Percentiles rank a stretch among this genome's conserved stretches.
Conservation (phyloP, 1,140 invertebrate species). For the Cydia fagiglandana region DNA sequence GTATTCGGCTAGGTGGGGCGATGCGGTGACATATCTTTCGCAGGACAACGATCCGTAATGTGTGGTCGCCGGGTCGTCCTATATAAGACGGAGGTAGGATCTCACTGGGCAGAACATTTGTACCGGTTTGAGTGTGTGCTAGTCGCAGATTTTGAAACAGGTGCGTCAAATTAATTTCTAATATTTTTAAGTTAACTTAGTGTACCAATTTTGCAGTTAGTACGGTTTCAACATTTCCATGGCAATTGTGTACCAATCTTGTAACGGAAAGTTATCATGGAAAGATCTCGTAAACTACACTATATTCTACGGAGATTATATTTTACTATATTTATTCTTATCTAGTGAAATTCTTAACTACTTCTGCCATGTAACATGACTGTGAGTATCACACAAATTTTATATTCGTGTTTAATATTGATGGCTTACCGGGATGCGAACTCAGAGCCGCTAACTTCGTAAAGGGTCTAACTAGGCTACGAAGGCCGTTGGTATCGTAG, state of each 20-base stretch:
- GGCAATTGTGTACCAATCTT: background rate
- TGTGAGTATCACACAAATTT: too few relatives aligned
- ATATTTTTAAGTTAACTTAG: background rate
- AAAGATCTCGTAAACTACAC: too few relatives aligned
- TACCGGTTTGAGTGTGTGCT: slow-evolving; percentile 51
- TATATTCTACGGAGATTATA: too few relatives aligned
- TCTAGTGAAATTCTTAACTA: too few relatives aligned
- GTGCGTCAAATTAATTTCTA: slow-evolving; percentile 39
- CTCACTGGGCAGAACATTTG: slow-evolving; percentile 49
- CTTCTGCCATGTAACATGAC: too few relatives aligned
- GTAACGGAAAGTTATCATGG: too few relatives aligned
- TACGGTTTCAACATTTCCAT: background rate
- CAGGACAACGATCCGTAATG: slow-evolving; percentile 43
- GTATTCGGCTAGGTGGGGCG: slow-evolving; percentile 48
- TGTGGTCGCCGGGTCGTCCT: slow-evolving; percentile 51
- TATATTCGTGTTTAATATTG: too few relatives aligned
- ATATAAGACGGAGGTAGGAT: slow-evolving; percentile 65
- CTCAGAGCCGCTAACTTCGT: too few relatives aligned
- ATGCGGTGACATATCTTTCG: slow-evolving; percentile 40
- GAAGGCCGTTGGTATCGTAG: too few relatives aligned
- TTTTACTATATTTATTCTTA: too few relatives aligned
- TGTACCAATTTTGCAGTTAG: background rate
- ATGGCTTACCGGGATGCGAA: too few relatives aligned
- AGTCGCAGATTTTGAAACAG: slow-evolving; percentile 50
- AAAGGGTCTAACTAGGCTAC: too few relatives aligned